These are phyloP conservation scores for Lasioglossum lativentre DNA, from an alignment of 2,888 invertebrate species.

Conservation along the genomic window DNA sequence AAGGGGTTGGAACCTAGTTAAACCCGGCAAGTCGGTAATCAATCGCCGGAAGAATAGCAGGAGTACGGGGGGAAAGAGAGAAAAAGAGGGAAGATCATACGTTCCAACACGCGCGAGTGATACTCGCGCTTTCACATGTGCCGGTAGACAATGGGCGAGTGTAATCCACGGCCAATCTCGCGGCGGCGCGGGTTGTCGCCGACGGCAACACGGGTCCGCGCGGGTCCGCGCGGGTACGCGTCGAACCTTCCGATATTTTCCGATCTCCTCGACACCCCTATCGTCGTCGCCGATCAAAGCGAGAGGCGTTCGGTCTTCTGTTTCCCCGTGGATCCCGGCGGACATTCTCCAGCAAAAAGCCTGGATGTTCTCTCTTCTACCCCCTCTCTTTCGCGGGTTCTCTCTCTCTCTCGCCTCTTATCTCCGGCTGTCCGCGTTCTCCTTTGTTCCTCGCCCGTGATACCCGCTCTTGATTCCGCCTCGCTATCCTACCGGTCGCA, in stretches of 20 bases:
- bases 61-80: not conserved
- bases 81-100: not conserved
- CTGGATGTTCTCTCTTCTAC: not conserved
- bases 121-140: not conserved
- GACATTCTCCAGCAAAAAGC: conserved; percentile 43
- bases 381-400: conserved; percentile 11
- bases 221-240: conserved; percentile 21
- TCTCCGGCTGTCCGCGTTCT: conserved; percentile 12
- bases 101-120: not conserved
- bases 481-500: conserved; percentile 29
- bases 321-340: conserved; percentile 23
- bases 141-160: conserved; percentile 44
- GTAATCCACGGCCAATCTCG: conserved; percentile 62
- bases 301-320: conserved; percentile 36
- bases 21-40: conserved; percentile 2
- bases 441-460: conserved; percentile 19
- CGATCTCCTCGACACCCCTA: conserved; percentile 30
- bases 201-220: conserved; percentile 18
- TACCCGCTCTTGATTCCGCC: conserved; percentile 34
- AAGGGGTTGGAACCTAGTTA: conserved; percentile 2
- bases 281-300: conserved; percentile 60
- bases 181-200: conserved; percentile 28
- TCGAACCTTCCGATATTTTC: conserved; percentile 55
- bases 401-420: not conserved
- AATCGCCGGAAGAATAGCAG: conserved; percentile 1